Evolutionary conservation across 2,888 invertebrate genomes (phyloP).

Genomic region (Microchrysa polita): DNA sequence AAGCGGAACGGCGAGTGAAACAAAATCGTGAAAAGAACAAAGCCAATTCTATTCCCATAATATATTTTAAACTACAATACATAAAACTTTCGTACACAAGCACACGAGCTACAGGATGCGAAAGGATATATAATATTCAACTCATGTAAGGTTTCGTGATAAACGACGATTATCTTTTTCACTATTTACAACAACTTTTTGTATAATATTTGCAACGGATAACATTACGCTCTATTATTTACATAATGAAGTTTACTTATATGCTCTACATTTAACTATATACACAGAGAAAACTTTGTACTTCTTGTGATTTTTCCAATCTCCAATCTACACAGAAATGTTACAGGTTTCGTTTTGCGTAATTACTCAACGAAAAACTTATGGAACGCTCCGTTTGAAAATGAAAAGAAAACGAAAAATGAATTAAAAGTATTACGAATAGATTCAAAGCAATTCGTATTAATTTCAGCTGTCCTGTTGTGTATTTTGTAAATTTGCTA

Average conservation of each 20-base stretch:
- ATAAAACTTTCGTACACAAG: too few species aligned
- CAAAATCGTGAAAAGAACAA: too few species aligned
- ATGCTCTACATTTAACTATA: conserved; percentile 10
- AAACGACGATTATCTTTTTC: conserved; percentile 37
- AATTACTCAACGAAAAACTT: conserved; percentile 40
- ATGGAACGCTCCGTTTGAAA: background rate
- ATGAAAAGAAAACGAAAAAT: conserved; percentile 1
- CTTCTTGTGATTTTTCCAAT: conserved; percentile 26
- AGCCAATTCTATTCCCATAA: too few species aligned
- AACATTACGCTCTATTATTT: conserved; percentile 21
- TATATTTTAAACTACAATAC: too few species aligned
- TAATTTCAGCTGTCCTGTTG: conserved; percentile 38
- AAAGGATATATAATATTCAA: too few species aligned
- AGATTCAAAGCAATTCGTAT: conserved; percentile 31
- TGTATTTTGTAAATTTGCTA: background rate
- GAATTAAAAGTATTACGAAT: conserved; percentile 1
- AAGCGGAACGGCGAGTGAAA: too few species aligned
- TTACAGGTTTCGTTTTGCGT: conserved; percentile 38
- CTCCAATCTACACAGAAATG: too few species aligned
- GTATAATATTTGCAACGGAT: conserved; percentile 38
- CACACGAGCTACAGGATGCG: too few species aligned
- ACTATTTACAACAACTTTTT: conserved; percentile 43
- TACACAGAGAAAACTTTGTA: conserved; percentile 18
- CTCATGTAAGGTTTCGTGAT: conserved; percentile 43
- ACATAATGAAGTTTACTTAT: conserved; percentile 33